phyloP scores from a whole-genome alignment of 2,113 vertebrate genomes.

The Saimiri boliviensis region DNA sequence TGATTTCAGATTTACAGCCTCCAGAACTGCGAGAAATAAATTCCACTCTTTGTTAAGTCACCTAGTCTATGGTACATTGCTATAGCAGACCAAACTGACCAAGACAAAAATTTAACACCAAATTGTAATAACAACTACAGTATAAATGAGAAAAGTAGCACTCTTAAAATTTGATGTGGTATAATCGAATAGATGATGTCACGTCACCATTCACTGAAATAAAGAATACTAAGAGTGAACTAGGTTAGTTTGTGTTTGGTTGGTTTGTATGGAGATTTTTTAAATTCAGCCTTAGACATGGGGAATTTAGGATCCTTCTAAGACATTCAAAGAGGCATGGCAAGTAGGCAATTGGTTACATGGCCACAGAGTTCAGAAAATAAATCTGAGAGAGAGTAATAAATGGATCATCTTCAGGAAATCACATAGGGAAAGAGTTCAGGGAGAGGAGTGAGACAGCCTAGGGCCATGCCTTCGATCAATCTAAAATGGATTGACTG shows the following conservation, averaged over 20 bases:
- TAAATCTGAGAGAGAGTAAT: neutral
- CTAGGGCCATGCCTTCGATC: neutral
- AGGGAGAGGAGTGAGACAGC: neutral
- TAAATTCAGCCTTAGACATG: neutral
- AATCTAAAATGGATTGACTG: neutral
- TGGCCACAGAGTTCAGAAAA: neutral
- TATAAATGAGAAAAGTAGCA: neutral
- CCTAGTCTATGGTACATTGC: neutral
- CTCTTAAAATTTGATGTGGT: neutral
- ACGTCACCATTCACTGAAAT: slow-evolving; percentile 15
- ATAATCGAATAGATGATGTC: neutral
- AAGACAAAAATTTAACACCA: neutral
- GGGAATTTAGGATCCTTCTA: neutral
- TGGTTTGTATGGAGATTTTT: neutral
- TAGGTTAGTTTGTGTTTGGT: neutral
- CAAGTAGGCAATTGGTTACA: neutral
- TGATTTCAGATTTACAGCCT: neutral
- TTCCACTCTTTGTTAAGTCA: neutral
- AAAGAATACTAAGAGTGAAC: neutral
- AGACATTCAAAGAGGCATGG: neutral
- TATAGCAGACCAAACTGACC: neutral
- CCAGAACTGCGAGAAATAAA: neutral
- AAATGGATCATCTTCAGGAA: neutral
- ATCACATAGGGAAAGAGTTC: neutral
- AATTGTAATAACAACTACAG: neutral